phyloP scores from a whole-genome alignment of 2,888 invertebrate species.

The Tigriopus californicus region DNA sequence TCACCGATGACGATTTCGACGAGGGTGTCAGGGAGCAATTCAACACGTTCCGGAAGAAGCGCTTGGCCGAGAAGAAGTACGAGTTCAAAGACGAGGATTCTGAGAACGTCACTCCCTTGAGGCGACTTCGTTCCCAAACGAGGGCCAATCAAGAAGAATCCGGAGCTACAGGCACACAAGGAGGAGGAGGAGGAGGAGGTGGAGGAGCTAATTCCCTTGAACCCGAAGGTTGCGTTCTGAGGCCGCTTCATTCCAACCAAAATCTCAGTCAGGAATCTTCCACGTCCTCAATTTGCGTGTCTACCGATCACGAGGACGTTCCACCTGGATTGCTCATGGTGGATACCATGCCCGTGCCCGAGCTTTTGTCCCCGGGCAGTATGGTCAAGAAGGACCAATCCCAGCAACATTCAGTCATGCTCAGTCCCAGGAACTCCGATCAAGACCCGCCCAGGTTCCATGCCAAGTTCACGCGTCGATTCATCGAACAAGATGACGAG shows the following conservation, averaged over 20 bases:
- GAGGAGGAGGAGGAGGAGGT: conserved; percentile 53
- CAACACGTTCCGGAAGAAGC: conserved; percentile 61
- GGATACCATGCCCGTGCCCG: background rate
- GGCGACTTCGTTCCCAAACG: background rate
- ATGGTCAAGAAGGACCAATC: conserved; percentile 8
- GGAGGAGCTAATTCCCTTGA: conserved; percentile 16
- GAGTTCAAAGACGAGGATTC: conserved; percentile 39
- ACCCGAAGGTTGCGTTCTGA: background rate
- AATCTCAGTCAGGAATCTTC: background rate
- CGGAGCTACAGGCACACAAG: conserved; percentile 74
- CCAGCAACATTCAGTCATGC: background rate
- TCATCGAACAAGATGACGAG: conserved; percentile 39
- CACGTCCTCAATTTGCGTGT: too few species aligned
- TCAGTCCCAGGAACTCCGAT: background rate
- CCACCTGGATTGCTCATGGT: background rate
- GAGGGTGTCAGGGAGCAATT: conserved; percentile 43
- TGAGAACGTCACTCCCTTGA: conserved; percentile 17
- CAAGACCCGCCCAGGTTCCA: background rate
- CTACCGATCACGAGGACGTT: background rate
- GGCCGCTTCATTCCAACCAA: conserved; percentile 1
- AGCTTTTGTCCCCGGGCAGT: conserved; percentile 1
- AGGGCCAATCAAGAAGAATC: conserved; percentile 43
- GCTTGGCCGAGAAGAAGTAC: conserved; percentile 75
- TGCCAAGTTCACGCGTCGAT: conserved; percentile 9
- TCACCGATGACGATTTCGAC: conserved; percentile 14